Base-by-base conservation (phyloP, 2,113 vertebrate species). In the Sebastes fasciatus region DNA sequence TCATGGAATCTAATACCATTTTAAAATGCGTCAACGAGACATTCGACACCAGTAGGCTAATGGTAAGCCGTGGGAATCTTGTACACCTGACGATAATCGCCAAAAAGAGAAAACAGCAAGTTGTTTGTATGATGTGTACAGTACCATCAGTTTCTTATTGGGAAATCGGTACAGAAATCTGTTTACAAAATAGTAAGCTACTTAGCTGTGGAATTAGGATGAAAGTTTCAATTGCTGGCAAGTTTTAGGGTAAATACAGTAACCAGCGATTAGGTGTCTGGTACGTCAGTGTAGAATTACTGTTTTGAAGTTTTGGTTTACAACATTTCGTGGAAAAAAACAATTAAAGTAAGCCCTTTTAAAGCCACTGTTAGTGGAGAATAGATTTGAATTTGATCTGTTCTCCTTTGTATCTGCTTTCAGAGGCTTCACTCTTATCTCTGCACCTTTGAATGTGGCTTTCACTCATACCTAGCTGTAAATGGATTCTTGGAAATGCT, bases 171-270 rank as follows among this genome's bases (percentile, higher is more conserved):
- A 16, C 57, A 73, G 61, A 73, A 68, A 82, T 70, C 26, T 87
- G 90, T 91, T 93, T 90, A 84, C 83, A 90, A 89, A 94, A 90
- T 63, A 80, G 13, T 51, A 63, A 77, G 64, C 75, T 49, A 58
- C 80, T 88, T 81, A 71, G 14, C 74, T 45, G 52, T 61, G 55
- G 79, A 86, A 81, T 88, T 84, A 79, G 77, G 73, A 83, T 69
- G 46, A 76, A 78, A 82, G 40, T 77, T 65, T 62, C 64, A 74
- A 71, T 73, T 64, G 54, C 65, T 86, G 45, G 64, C 14, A 72
- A 74, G 75, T 88, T 92, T 89, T 49, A 74, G 61, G 63, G 73
- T 80, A 92, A 86, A 92, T 86, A 89, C 79, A 42, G 45, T 13
- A 91, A 90, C 89, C 75, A 16, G 64, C 66, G 67, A 92, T 93